Evolutionary conservation across 23 tunicate genomes (phyloP), one percentile per base, ranked within the genome.

Genomic region (Ascidia mentula): DNA sequence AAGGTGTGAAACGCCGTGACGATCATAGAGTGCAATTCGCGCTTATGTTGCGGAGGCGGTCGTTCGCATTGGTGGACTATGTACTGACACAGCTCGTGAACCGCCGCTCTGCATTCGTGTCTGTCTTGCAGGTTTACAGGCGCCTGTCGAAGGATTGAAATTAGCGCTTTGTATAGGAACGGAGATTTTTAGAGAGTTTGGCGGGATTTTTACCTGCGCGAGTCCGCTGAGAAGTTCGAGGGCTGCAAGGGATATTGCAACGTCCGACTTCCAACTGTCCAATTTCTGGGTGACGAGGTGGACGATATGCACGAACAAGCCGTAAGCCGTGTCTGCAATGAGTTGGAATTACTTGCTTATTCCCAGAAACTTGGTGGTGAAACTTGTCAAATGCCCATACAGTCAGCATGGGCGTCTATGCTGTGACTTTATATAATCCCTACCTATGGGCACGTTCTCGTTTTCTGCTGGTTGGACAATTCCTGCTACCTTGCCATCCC

Each of bases 1-100:
- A 95, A 78, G 0, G 95, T 89, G 72, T 89, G 98, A 37, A 89
- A 95, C 18, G 98, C 95, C 32, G 98, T 75, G 17, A 95, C 98
- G 76, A 95, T 95, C 86, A 86, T 86, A 6, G 95, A 85, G 37
- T 95, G 98, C 0, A 95, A 83, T 46, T 95, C 98, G 30, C 98
- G 40, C 59, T 85, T 89, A 46, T 95, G 98, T 32, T 95, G 95
- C 0, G 88, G 98, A 15, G 86, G 91, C 9, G 95, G 95, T 20
- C 98, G 85, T 69, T 89, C 91, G 59, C 95, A 85, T 32, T 85
- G 95, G 76, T 76, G 61, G 1, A 83, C 86, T 60, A 95, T 95
- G 91, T 95, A 95, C n/a, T 84, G 88, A 71, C 98, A 95, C 39
- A 95, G 75, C 74, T 89, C 86, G 30, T 78, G 84, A 32, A 89